Percentiles rank a stretch among this genome's conserved stretches.
Conservation (phyloP, 2,113 vertebrate genomes). For the Rhombomys opimus region DNA sequence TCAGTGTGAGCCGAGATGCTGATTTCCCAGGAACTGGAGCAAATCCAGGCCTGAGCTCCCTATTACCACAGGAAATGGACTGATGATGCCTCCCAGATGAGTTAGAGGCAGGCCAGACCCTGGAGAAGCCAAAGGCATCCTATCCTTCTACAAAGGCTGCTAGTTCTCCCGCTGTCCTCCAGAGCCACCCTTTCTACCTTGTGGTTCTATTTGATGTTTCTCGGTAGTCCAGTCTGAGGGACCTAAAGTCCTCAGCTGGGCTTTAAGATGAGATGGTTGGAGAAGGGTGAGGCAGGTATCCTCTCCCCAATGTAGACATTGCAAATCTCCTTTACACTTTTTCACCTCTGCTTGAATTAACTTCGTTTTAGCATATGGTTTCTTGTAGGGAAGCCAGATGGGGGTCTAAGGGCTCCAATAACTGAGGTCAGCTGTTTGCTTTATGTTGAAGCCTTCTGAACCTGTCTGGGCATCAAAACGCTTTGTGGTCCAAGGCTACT, state of each 20-base stretch:
- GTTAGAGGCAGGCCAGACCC: constrained; percentile 39
- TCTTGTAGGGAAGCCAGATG: neutral
- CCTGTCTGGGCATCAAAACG: neutral
- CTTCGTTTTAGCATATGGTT: neutral
- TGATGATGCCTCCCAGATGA: constrained; percentile 31
- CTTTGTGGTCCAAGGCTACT: neutral
- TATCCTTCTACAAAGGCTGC: neutral
- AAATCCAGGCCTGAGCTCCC: constrained; percentile 57
- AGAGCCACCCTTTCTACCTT: neutral
- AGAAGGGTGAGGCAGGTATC: neutral
- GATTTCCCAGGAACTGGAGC: constrained; percentile 55
- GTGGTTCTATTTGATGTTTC: constrained; percentile 27
- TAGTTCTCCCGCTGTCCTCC: neutral
- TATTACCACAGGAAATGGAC: constrained; percentile 31
- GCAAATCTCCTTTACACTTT: neutral
- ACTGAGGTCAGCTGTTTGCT: neutral
- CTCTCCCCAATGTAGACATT: neutral
- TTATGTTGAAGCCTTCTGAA: neutral
- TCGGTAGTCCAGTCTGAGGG: neutral
- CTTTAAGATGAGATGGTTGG: neutral
- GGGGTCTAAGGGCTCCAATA: neutral
- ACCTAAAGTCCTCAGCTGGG: neutral
- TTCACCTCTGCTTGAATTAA: neutral
- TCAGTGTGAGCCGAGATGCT: constrained; percentile 3
- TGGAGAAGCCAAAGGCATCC: constrained; percentile 50